A percentile compares a stretch with the other conserved stretches of the same genome.
Evolutionary conservation across 2,888 invertebrate species (phyloP).

Genomic region (Elegia similella): DNA sequence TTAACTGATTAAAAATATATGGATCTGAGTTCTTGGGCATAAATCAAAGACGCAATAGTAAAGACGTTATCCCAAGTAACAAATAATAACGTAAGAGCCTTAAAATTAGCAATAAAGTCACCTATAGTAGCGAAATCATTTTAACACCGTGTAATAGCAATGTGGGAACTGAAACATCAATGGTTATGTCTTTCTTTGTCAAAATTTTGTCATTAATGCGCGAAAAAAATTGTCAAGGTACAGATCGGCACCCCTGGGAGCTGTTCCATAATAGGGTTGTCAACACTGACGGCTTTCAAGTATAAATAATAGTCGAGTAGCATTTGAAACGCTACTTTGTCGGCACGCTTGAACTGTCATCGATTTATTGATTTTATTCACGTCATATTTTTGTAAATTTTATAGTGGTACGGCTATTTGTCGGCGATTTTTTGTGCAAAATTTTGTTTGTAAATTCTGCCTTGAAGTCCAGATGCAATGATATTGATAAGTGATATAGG

Average conservation of each 20-base stretch:
- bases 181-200: constrained; percentile 74
- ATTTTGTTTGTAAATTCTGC: neutral
- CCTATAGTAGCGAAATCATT: constrained; percentile 46
- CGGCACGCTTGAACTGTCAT: constrained; percentile 61
- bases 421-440: constrained; percentile 13
- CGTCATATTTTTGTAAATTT: constrained; percentile 22
- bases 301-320: constrained; percentile 70
- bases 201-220: constrained; percentile 73
- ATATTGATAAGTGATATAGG: neutral
- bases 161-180: constrained; percentile 69
- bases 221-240: constrained; percentile 62
- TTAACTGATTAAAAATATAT: too few species aligned
- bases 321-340: constrained; percentile 64
- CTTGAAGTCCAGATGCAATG: neutral
- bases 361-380: constrained; percentile 68
- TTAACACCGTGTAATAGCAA: constrained; percentile 74
- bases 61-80: neutral
- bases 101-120: constrained; percentile 20
- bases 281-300: constrained; percentile 74
- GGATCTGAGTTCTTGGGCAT: too few species aligned
- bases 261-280: constrained; percentile 76
- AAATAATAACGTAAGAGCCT: neutral
- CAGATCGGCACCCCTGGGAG: constrained; percentile 65
- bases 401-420: constrained; percentile 23
- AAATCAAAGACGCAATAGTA: neutral